These are phyloP conservation scores for Leptopilina syphax DNA, from an alignment of 2,888 invertebrate genomes.

Conservation along the genomic window DNA sequence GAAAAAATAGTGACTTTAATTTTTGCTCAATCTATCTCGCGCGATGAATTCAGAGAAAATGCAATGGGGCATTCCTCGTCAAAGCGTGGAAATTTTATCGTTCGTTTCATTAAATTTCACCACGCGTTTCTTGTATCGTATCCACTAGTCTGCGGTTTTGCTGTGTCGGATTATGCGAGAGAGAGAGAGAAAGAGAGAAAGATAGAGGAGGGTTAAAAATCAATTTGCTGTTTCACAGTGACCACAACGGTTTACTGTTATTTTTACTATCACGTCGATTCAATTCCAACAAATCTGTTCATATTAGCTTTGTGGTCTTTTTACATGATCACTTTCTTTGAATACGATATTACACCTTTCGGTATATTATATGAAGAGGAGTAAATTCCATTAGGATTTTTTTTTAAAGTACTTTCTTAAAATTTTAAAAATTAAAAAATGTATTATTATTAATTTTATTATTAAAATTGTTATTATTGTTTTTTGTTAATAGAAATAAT, in stretches of 20 bases:
- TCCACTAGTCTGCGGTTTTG: slow-evolving; percentile 3
- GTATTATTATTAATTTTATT: too few relatives aligned
- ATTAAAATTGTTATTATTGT: too few relatives aligned
- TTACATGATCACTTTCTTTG: slow-evolving; percentile 3
- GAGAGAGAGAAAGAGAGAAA: too few relatives aligned
- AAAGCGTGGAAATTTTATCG: slow-evolving; percentile 21
- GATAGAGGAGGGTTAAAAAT: slow-evolving; percentile 46
- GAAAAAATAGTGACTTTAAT: too few relatives aligned
- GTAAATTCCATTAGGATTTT: too few relatives aligned
- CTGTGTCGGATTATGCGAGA: neutral
- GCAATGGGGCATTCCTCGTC: neutral
- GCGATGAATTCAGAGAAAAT: slow-evolving; percentile 4
- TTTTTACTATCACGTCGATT: slow-evolving; percentile 50
- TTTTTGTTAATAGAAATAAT: too few relatives aligned
- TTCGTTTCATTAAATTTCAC: slow-evolving; percentile 34
- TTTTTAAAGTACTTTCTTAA: too few relatives aligned
- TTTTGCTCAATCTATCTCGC: too few relatives aligned
- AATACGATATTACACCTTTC: neutral
- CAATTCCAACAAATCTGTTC: slow-evolving; percentile 25
- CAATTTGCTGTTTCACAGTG: slow-evolving; percentile 51
- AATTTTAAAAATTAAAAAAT: too few relatives aligned
- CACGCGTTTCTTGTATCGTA: slow-evolving; percentile 33
- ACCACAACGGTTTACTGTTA: slow-evolving; percentile 57
- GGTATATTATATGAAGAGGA: neutral
- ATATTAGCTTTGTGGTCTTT: slow-evolving; percentile 22